Conservation (phyloP, 2,888 invertebrate genomes). For the Drosophila borealis region DNA sequence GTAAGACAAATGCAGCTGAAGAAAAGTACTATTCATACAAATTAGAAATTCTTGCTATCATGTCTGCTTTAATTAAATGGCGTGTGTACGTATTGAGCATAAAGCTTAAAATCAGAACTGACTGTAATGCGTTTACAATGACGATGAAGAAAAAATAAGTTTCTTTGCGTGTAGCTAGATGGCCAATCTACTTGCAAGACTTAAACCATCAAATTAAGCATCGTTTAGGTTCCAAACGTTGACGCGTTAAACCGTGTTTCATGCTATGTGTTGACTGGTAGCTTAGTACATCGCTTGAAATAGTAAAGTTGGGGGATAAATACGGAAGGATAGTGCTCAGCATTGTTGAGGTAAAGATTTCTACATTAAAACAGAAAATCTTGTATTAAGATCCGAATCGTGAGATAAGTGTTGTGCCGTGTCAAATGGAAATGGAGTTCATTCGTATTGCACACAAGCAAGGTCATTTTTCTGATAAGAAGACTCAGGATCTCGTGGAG, state of each 20-base stretch:
- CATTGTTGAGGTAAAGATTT: background rate
- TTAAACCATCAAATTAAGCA: no score
- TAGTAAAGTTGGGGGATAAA: background rate
- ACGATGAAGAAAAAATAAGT: no score
- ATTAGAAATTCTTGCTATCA: slow-evolving; percentile 6
- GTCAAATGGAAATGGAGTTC: slow-evolving; percentile 13
- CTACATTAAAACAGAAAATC: background rate
- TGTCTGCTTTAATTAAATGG: background rate
- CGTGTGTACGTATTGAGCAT: background rate
- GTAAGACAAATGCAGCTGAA: background rate
- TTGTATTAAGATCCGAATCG: background rate
- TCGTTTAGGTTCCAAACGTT: no score
- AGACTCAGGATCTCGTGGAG: no score
- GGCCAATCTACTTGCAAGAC: no score
- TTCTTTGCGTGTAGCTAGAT: no score
- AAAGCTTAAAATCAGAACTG: background rate
- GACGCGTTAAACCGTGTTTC: no score
- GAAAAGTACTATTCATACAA: background rate
- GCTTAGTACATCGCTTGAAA: background rate
- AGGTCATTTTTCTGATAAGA: slow-evolving; percentile 1
- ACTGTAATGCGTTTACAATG: no score
- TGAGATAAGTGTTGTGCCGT: slow-evolving; percentile 13
- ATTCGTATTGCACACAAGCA: background rate
- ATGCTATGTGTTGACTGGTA: no score
- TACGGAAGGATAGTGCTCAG: background rate